phyloP scores from a whole-genome alignment of 1,140 invertebrate genomes.

The Bicyclus anynana region DNA sequence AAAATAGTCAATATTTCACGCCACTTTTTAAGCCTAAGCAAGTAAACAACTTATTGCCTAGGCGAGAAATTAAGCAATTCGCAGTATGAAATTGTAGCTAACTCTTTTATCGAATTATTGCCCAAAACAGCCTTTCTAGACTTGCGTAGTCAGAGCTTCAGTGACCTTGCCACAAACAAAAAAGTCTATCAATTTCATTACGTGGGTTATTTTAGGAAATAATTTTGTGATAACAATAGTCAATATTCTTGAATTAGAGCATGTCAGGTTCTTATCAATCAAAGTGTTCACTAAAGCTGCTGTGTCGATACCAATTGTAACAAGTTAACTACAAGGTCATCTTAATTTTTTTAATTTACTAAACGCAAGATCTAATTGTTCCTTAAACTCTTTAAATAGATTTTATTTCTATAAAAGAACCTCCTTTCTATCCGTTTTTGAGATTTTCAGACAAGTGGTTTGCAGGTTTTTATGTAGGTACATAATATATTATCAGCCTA shows the following conservation, averaged over 20 bases:
- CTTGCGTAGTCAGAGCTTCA: slow-evolving; percentile 24
- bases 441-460: too few species aligned
- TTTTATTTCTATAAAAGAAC: too few species aligned
- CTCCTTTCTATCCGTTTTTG: too few species aligned
- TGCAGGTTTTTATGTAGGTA: too few species aligned
- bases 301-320: slow-evolving; percentile 14
- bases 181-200: slow-evolving; percentile 18
- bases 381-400: too few species aligned
- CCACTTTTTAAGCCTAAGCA: background rate
- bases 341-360: background rate
- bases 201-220: slow-evolving; percentile 28
- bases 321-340: background rate
- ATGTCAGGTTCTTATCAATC: slow-evolving; percentile 33
- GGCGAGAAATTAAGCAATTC: background rate
- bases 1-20: background rate
- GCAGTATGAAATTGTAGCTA: slow-evolving; percentile 13
- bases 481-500: too few species aligned
- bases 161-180: slow-evolving; percentile 17
- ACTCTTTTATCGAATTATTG: slow-evolving; percentile 31
- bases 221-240: slow-evolving; percentile 32
- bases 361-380: too few species aligned
- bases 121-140: slow-evolving; percentile 47
- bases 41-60: background rate
- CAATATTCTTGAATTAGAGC: slow-evolving; percentile 33
- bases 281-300: slow-evolving; percentile 9